Evolutionary conservation across 1,140 invertebrate genomes (phyloP), one percentile per base, ranked within the genome.

Genomic region (Drosophila sproati): DNA sequence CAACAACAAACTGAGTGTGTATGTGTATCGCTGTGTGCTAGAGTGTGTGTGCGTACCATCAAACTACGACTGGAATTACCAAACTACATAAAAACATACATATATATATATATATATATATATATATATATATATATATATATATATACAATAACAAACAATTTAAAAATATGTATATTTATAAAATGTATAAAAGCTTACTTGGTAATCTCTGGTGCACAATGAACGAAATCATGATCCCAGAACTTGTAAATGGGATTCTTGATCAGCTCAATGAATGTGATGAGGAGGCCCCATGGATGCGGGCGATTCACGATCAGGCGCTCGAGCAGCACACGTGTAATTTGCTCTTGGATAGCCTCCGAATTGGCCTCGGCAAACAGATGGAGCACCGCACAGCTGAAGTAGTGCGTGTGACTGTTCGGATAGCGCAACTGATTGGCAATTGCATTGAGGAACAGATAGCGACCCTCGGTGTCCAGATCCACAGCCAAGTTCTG

Each of bases 181-280:
- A n/a, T 3, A n/a, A 3, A 34, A 34, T 4, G 5, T 4, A 34
- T 4, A 34, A 34, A 60, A 4, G 73, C 95, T 95, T 93, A 98
- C 97, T 99, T 99, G 94, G 99, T 98, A 92, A 99, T 99, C 94
- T 99, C 99, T 5, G 98, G 98, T 32, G 98, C 98, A 94, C 98
- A 99, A 92, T 98, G 97, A 0, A 99, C 98, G 94, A 99, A 99
- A 78, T 99, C 98, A 91, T 99, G 98, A 59, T 96, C 96, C 98
- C 98, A 99, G 93, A 99, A 99, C 93, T 99, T 99, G 94, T 99
- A 99, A n/a, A 96, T 96, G 7, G 97, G 98, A 94, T 99, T 99
- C 91, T 99, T 99, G 82, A 99, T 99, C 12, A 99, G 94, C 93
- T 99, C 99, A 82, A 99, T 99, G 93, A 99, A 99, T 0, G 99